Percentiles rank a stretch among this genome's conserved stretches.
phyloP scores from a whole-genome alignment of 2,888 invertebrate genomes.

The Agrenia bidenticulata region DNA sequence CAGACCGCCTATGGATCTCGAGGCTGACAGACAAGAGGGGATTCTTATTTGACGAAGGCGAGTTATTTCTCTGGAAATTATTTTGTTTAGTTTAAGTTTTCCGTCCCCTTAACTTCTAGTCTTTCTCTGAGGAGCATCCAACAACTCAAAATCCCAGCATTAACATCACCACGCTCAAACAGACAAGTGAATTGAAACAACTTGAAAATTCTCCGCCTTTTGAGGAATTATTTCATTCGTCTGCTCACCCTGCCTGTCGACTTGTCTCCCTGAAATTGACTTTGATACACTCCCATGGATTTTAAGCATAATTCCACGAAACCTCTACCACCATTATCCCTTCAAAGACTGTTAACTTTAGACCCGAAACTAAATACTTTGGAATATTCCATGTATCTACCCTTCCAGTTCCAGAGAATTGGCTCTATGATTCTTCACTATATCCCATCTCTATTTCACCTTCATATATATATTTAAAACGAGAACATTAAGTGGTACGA shows the following conservation, averaged over 20 bases:
- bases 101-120: slow-evolving; percentile 6
- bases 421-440: too few species aligned
- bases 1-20: slow-evolving; percentile 13
- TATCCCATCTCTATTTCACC: too few species aligned
- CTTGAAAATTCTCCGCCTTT: slow-evolving; percentile 7
- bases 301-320: too few species aligned
- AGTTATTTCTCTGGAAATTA: slow-evolving; percentile 10
- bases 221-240: slow-evolving; percentile 1
- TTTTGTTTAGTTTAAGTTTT: slow-evolving; percentile 19
- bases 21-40: background rate
- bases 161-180: background rate
- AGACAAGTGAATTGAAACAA: slow-evolving; percentile 5
- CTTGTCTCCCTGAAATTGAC: too few species aligned
- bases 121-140: background rate
- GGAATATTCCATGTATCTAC: too few species aligned
- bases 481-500: too few species aligned
- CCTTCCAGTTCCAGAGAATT: too few species aligned
- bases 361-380: too few species aligned
- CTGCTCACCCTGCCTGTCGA: background rate
- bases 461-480: too few species aligned
- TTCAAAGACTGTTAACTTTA: too few species aligned
- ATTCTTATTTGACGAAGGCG: slow-evolving; percentile 8
- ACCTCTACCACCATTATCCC: too few species aligned
- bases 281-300: too few species aligned
- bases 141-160: background rate